Percentiles rank a stretch among this genome's conserved stretches.
Conservation (phyloP, 2,113 vertebrate species). For the Cochlearius cochlearius region DNA sequence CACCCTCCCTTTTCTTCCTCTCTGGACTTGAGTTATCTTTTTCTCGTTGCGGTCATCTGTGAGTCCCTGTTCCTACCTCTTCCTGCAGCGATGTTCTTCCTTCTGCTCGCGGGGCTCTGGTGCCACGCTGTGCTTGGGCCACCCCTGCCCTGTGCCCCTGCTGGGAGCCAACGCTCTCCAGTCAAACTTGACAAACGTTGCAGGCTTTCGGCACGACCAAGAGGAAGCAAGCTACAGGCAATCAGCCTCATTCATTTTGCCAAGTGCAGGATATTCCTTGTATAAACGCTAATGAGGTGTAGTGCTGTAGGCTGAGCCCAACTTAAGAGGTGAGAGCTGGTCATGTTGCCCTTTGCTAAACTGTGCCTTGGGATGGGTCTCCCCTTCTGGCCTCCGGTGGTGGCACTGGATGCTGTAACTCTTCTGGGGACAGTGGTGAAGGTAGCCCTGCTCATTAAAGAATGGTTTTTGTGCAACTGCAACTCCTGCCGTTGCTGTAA, state of each 20-base stretch:
- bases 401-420: not conserved
- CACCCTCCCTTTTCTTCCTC: not conserved
- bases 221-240: not conserved
- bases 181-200: not conserved
- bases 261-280: not conserved
- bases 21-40: not conserved
- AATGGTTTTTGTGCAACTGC: rapidly evolving
- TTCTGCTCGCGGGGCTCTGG: not conserved
- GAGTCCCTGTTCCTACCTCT: not conserved
- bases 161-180: not conserved
- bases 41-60: rapidly evolving
- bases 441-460: not conserved
- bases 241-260: rapidly evolving
- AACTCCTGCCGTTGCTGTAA: rapidly evolving
- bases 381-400: not conserved
- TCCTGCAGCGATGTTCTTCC: rapidly evolving
- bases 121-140: not conserved
- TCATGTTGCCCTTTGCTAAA: not conserved
- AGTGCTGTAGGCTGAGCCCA: not conserved
- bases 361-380: not conserved
- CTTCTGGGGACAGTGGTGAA: not conserved
- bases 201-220: not conserved
- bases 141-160: not conserved
- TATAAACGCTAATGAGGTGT: not conserved
- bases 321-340: not conserved